phyloP scores from a whole-genome alignment of 2,797 vertebrate species.

The Lates japonicus region DNA sequence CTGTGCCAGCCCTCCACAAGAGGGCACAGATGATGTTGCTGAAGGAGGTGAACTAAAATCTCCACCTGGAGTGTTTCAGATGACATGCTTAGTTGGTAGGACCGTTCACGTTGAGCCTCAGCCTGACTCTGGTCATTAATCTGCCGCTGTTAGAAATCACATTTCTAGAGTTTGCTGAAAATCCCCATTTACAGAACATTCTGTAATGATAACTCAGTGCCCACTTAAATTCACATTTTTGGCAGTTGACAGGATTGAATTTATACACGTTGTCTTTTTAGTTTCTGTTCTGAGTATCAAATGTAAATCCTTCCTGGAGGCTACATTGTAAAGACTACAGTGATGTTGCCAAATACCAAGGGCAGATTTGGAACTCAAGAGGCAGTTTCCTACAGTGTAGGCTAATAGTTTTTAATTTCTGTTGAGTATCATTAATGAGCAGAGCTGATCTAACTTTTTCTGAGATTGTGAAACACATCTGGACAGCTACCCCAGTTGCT shows the following conservation, averaged over 20 bases:
- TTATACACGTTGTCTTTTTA: background rate
- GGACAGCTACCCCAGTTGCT: background rate
- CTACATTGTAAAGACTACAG: background rate
- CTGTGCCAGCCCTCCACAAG: conserved; percentile 83
- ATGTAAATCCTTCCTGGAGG: background rate
- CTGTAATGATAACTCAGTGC: too few relatives aligned
- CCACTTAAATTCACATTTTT: background rate
- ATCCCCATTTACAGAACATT: background rate
- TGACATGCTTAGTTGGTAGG: conserved; percentile 50
- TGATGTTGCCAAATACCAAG: background rate
- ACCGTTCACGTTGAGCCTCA: conserved; percentile 24
- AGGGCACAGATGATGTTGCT: conserved; percentile 83
- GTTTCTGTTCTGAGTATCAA: background rate
- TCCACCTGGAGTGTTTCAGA: conserved; percentile 35
- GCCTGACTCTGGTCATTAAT: conserved; percentile 27
- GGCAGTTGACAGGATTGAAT: background rate
- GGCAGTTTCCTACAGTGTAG: background rate
- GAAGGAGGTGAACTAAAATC: conserved; percentile 16
- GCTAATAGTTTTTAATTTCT: background rate
- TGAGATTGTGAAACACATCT: background rate
- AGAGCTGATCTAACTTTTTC: background rate
- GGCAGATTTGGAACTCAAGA: conserved; percentile 3
- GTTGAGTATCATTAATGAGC: background rate
- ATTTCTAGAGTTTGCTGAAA: conserved; percentile 39
- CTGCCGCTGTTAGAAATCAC: conserved; percentile 29